phyloP scores from a whole-genome alignment of 1,140 invertebrate species.

The Atopsyche davidsoni region DNA sequence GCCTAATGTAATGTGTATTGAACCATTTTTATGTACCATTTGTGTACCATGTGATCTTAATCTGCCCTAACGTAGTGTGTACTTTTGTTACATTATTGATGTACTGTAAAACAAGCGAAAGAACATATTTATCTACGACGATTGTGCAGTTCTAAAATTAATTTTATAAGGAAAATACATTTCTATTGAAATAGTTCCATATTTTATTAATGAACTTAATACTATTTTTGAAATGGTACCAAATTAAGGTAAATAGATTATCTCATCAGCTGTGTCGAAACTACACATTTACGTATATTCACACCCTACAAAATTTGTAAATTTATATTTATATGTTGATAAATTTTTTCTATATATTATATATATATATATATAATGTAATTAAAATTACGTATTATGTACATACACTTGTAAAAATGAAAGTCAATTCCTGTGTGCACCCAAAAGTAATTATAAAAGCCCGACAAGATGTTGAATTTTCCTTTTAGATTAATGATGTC shows the following conservation, averaged over 20 bases:
- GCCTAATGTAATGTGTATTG: conserved; percentile 45
- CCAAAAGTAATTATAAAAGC: neutral
- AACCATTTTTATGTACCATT: conserved; percentile 44
- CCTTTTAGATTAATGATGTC: too few species aligned
- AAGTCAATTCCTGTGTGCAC: neutral
- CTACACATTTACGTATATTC: neutral
- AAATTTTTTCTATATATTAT: too few species aligned
- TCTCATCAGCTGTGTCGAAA: neutral
- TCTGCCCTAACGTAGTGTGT: conserved; percentile 31
- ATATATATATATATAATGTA: too few species aligned
- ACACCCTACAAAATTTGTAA: neutral
- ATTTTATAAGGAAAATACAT: conserved; percentile 22
- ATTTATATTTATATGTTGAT: conserved; percentile 2
- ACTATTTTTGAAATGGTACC: conserved; percentile 23
- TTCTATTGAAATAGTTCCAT: conserved; percentile 16
- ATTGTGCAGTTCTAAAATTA: conserved; percentile 22
- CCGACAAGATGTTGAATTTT: too few species aligned
- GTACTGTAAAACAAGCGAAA: conserved; percentile 26
- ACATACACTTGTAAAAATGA: neutral
- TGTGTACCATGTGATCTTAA: conserved; percentile 32
- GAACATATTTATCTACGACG: conserved; percentile 22
- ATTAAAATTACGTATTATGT: neutral
- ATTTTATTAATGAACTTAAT: conserved; percentile 22
- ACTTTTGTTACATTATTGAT: conserved; percentile 29
- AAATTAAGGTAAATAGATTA: too few species aligned